phyloP scores from a whole-genome alignment of 2,113 vertebrate genomes.

The Gasterosteus aculeatus region DNA sequence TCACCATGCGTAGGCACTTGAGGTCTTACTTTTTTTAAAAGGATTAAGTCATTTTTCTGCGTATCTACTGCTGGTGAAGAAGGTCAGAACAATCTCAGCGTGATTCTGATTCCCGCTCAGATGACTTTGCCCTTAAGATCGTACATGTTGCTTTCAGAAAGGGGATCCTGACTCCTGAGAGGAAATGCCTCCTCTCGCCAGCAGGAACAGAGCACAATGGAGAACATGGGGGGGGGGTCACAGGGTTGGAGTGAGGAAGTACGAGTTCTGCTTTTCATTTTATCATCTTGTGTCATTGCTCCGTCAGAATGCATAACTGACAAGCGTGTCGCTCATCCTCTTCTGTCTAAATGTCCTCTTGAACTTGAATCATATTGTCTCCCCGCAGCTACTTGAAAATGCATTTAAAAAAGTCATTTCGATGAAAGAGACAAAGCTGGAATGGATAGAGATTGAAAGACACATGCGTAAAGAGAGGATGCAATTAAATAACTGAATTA shows the following conservation, averaged over 20 bases:
- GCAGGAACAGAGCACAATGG: slow-evolving; percentile 63
- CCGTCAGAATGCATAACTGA: slow-evolving; percentile 70
- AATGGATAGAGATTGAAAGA: slow-evolving; percentile 18
- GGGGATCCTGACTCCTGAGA: slow-evolving; percentile 32
- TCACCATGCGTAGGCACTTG: neutral
- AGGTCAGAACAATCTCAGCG: slow-evolving; percentile 7
- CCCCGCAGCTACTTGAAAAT: neutral
- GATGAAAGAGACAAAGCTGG: neutral
- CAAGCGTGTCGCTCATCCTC: slow-evolving; percentile 35
- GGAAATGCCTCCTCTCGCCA: slow-evolving; percentile 51
- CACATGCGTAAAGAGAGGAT: neutral
- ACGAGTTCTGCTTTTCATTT: slow-evolving; percentile 65
- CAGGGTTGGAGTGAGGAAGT: slow-evolving; percentile 57
- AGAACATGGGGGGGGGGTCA: slow-evolving; percentile 65
- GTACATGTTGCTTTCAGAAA: neutral
- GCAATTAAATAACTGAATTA: slow-evolving; percentile 23
- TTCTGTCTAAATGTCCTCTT: slow-evolving; percentile 2
- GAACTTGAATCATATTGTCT: slow-evolving; percentile 12
- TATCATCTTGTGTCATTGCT: slow-evolving; percentile 69
- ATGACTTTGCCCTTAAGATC: slow-evolving; percentile 17
- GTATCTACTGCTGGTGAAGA: slow-evolving; percentile 8
- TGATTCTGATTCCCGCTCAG: neutral
- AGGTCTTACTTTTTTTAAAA: neutral
- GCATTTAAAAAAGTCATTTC: slow-evolving; percentile 6
- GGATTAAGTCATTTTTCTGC: neutral